Evolutionary conservation across 2,113 vertebrate genomes (phyloP), one percentile per base, ranked within the genome.

Genomic region (Misgurnus anguillicaudatus): DNA sequence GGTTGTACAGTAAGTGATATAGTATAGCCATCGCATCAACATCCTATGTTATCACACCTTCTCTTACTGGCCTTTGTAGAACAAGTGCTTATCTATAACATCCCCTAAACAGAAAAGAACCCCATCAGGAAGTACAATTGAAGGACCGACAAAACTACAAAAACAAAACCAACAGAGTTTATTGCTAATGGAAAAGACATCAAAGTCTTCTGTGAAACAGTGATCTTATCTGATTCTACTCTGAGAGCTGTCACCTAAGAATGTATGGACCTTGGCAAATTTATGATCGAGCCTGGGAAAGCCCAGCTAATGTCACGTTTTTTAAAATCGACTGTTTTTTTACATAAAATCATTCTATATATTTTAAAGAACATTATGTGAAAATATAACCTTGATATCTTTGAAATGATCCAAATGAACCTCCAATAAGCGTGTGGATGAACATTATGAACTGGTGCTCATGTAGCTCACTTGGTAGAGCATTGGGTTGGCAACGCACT

Each of bases 11-110:
- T 51, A 13, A 51, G 13, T 51, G 13, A 11, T 9, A 57, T 9
- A 57, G 13, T 8, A 6, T 6, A 5, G 0, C 14, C 8, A 5
- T 57, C 7, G 2, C n/a, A 19, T 71, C 51, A 57, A 41, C 69
- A 72, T 72, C 69, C 31, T 57, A 4, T 57, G 16, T n/a, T 19
- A 4, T 71, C 69, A 41, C 69, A 71, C 47, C 16, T 11, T 53
- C 24, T 19, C 48, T 51, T 51, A 51, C 48, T 16, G 48, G 13
- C 14, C 3, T 14, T 16, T 70, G 16, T 19, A 48, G 67, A 53
- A 55, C 39, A 17, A 67, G 41, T 57, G n/a, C 17, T 8, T 57
- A 57, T 19, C 53, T 9, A 31, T 57, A 19, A 5, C 21, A 45
- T 1, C 9, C 51, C 19, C 36, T 4, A 19, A 7, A 51, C 24